phyloP scores from a whole-genome alignment of 23 tunicate species.

The Ascidia mentula region DNA sequence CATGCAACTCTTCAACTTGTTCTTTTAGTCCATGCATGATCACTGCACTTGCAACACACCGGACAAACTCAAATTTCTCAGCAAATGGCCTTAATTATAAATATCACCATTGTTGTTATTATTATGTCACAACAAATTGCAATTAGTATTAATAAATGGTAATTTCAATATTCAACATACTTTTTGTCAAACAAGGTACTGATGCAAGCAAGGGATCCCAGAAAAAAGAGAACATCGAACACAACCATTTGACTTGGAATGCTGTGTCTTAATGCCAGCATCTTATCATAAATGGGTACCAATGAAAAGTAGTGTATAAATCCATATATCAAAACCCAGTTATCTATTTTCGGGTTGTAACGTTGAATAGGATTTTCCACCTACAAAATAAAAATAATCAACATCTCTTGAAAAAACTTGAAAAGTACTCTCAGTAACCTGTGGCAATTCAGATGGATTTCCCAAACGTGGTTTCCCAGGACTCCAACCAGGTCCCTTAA shows the following conservation, averaged over 20 bases:
- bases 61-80: neutral
- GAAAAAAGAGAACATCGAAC: slow-evolving; percentile 33
- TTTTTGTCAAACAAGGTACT: slow-evolving; percentile 70
- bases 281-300: slow-evolving; percentile 46
- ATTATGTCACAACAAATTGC: too few species aligned
- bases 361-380: slow-evolving; percentile 49
- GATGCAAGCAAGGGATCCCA: slow-evolving; percentile 40
- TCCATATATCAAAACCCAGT: slow-evolving; percentile 48
- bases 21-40: neutral
- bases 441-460: slow-evolving; percentile 52
- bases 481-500: slow-evolving; percentile 94
- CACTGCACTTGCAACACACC: neutral
- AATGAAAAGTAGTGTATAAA: slow-evolving; percentile 45
- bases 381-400: slow-evolving; percentile 19
- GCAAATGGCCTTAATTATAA: neutral
- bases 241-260: slow-evolving; percentile 30
- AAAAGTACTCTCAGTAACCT: too few species aligned
- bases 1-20: neutral
- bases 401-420: too few species aligned
- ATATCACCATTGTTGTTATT: neutral
- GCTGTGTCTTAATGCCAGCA: slow-evolving; percentile 13
- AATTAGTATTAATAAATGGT: too few species aligned
- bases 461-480: slow-evolving; percentile 84
- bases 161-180: slow-evolving; percentile 43
- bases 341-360: slow-evolving; percentile 28